These are phyloP conservation scores for Odocoileus hemionus DNA, from an alignment of 2,113 vertebrate genomes.

Conservation along the genomic window DNA sequence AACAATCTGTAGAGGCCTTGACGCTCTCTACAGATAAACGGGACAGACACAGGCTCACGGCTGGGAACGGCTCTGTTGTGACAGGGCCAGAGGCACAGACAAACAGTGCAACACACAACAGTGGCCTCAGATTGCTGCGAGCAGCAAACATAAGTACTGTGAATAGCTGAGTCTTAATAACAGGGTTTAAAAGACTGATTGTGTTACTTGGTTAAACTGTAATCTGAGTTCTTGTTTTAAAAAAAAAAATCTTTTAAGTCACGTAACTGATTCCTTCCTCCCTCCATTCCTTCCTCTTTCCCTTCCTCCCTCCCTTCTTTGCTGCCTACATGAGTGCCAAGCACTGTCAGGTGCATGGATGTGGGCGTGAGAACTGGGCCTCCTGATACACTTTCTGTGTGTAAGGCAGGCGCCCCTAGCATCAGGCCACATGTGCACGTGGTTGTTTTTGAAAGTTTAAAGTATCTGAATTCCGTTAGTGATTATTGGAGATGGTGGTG, in stretches of 20 bases:
- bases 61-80: not conserved
- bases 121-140: not conserved
- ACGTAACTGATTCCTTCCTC: accelerated
- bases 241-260: not conserved
- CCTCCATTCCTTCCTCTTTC: not conserved
- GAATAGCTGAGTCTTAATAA: not conserved
- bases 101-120: not conserved
- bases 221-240: not conserved
- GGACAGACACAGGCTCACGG: not conserved
- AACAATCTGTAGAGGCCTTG: not conserved
- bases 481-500: not conserved
- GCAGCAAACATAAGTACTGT: not conserved
- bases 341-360: not conserved
- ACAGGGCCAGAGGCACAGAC: not conserved
- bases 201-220: not conserved
- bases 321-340: not conserved
- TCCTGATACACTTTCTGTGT: not conserved
- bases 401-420: not conserved
- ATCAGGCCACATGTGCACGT: accelerated
- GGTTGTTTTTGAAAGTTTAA: not conserved
- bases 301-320: not conserved
- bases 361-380: not conserved
- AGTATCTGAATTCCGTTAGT: not conserved
- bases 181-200: not conserved
- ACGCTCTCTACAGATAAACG: not conserved